These are phyloP conservation scores for Epizoanthus illoricatus DNA, from an alignment of 92 coral and sea anemone species.

Conservation along the genomic window DNA sequence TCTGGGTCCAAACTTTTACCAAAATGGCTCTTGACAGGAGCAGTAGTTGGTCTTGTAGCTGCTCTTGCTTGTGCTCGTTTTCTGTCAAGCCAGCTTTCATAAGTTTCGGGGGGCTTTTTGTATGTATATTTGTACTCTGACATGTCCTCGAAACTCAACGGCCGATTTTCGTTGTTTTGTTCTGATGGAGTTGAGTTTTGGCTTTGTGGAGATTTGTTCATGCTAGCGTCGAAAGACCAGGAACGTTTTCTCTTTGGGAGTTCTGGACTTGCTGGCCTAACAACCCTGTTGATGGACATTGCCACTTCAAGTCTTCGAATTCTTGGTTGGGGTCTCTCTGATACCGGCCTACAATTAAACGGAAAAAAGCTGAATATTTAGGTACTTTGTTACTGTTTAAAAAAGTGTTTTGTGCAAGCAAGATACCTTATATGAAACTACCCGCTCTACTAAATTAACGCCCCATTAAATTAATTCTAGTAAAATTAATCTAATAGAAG, in stretches of 20 bases:
- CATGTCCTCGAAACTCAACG: conserved; percentile 36
- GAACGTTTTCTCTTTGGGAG: conserved; percentile 14
- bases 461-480: too few relatives aligned
- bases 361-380: background rate
- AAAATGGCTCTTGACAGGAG: conserved; percentile 55
- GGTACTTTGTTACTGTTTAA: too few relatives aligned
- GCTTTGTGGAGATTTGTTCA: conserved; percentile 23
- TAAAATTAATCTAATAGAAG: too few relatives aligned
- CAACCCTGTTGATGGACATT: conserved; percentile 34
- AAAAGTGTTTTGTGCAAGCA: too few relatives aligned
- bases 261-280: conserved; percentile 31
- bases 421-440: too few relatives aligned
- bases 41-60: conserved; percentile 59
- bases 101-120: conserved; percentile 66
- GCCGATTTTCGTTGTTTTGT: conserved; percentile 19
- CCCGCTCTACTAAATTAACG: too few relatives aligned
- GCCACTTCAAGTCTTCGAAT: conserved; percentile 55
- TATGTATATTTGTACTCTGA: conserved; percentile 50
- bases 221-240: conserved; percentile 15
- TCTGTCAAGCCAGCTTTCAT: conserved; percentile 82
- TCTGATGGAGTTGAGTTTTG: background rate
- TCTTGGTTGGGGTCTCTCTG: conserved; percentile 35
- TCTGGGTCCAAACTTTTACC: conserved; percentile 82
- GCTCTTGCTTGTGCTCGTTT: conserved; percentile 65
- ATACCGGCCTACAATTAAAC: conserved; percentile 35